Base-by-base conservation (phyloP, 2,113 vertebrate genomes). In the Sakesphorus luctuosus region DNA sequence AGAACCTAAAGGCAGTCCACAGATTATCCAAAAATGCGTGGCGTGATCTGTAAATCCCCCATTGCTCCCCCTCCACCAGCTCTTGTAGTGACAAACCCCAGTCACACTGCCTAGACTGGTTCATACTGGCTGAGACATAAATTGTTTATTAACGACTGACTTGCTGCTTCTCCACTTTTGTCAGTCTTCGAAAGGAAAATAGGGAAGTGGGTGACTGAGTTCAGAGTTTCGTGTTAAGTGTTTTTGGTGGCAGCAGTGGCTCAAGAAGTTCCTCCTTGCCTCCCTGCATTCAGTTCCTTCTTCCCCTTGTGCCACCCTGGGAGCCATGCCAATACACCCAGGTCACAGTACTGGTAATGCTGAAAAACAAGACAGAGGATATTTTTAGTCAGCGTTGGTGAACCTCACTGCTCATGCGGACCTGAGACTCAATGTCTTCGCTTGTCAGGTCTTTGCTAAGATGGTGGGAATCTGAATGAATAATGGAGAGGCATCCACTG, bases 1-100 rank as follows among this genome's bases (percentile, higher is more conserved):
- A 90, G 86, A 94, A 93, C 46, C n/a, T 92, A 84, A 90, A 94
- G 76, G 83, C 95, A 74, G 59, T 50, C 77, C 50, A 17, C 31
- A 43, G 92, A 92, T 88, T 88, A 89, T 59, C 82, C 83, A 74
- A 50, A 97, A 93, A 73, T 11, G 67, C 7, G 5, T 0, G 0
- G 40, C 36, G n/a, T 92, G 85, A 76, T 86, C 83, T 84, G 79
- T 59, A 89, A 93, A 91, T 74, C 65, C 47, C 49, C 69, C 11
- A 0, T 43, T 35, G 3, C 67, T 31, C 24, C 40, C 20, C 25
- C 5, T 28, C 6, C 0, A 26, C 3, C 38, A 73, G 76, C 35
- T n/a, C 55, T 33, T 49, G 38, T 18, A 50, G 21, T 77, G 88
- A 84, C 83, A 86, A 94, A 77, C 65, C 74, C 67, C 43, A 71